phyloP scores from a whole-genome alignment of 2,113 vertebrate species.

The Oreochromis tanganicae region DNA sequence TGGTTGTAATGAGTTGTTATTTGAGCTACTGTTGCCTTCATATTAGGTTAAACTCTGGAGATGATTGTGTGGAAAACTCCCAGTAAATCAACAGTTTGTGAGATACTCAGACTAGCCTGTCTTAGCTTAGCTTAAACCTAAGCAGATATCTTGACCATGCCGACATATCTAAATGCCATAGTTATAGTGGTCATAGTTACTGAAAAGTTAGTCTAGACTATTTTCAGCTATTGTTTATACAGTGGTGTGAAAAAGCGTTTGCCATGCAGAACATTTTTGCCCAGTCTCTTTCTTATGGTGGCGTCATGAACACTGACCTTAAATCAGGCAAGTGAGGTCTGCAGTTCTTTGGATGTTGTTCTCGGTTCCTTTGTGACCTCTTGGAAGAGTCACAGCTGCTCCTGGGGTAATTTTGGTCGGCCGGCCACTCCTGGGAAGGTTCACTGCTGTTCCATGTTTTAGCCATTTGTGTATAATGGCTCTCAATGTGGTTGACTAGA shows the following conservation, averaged over 20 bases:
- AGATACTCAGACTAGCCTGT: background rate
- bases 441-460: background rate
- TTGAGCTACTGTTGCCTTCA: background rate
- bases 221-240: background rate
- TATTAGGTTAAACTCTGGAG: background rate
- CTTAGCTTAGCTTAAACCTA: background rate
- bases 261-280: background rate
- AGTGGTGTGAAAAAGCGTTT: background rate
- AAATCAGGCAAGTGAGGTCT: background rate
- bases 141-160: background rate
- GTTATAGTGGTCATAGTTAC: background rate
- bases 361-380: background rate
- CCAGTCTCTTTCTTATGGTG: background rate
- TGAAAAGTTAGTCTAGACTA: background rate
- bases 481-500: background rate
- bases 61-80: background rate
- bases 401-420: background rate
- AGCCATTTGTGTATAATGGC: background rate
- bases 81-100: background rate
- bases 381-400: background rate
- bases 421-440: background rate
- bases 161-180: background rate
- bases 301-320: background rate
- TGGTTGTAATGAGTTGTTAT: background rate
- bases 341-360: background rate